These are phyloP conservation scores for Sebastes jordani DNA, from an alignment of 2,797 vertebrate genomes.

Conservation along the genomic window DNA sequence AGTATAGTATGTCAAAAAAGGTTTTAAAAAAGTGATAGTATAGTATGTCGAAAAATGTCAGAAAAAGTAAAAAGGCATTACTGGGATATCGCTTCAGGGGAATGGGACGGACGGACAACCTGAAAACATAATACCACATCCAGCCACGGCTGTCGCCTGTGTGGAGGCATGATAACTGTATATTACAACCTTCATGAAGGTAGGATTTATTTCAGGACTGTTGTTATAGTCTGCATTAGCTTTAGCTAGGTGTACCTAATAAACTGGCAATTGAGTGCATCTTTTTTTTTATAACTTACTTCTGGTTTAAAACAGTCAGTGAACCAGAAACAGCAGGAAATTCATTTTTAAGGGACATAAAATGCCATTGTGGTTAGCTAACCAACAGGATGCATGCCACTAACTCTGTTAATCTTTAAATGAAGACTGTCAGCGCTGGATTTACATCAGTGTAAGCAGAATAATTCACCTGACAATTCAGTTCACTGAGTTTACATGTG, in stretches of 20 bases:
- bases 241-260: not conserved
- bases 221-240: too few relatives aligned
- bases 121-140: too few relatives aligned
- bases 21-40: not conserved
- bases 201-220: too few relatives aligned
- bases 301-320: not conserved
- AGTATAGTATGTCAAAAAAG: not conserved
- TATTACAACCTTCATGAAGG: too few relatives aligned
- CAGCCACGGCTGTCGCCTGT: too few relatives aligned
- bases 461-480: not conserved
- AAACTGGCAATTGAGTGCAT: not conserved
- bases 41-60: not conserved
- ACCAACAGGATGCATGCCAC: not conserved
- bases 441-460: not conserved
- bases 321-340: not conserved
- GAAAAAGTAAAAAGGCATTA: too few relatives aligned
- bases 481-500: not conserved
- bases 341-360: not conserved
- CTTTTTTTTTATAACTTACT: not conserved
- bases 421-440: not conserved
- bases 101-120: accelerated
- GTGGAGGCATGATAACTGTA: too few relatives aligned
- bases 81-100: too few relatives aligned
- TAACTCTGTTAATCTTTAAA: not conserved
- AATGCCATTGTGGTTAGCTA: not conserved